phyloP scores from a whole-genome alignment of 2,113 vertebrate species.

The Xiphias gladius region DNA sequence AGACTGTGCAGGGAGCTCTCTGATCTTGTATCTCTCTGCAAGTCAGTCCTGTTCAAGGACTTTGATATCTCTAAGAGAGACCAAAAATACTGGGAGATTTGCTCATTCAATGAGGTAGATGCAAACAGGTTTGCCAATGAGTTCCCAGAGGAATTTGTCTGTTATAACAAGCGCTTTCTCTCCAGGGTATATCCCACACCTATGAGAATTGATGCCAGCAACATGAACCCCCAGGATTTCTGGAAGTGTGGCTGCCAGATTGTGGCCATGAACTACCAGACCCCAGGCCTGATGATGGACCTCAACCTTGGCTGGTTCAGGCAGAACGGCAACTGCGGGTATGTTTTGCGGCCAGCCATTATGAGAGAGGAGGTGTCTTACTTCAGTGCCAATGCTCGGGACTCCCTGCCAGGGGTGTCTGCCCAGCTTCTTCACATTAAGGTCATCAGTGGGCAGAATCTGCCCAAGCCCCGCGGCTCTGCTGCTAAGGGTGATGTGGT shows the following conservation, averaged over 20 bases:
- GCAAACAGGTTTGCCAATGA: conserved; percentile 92
- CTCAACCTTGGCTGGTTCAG: conserved; percentile 93
- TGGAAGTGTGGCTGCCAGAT: conserved; percentile 97
- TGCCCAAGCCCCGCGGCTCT: conserved; percentile 93
- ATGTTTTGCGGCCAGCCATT: conserved; percentile 91
- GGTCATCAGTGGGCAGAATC: conserved; percentile 93
- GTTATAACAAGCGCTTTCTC: conserved; percentile 93
- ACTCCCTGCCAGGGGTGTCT: conserved; percentile 91
- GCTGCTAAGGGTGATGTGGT: conserved; percentile 94
- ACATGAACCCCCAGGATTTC: conserved; percentile 96
- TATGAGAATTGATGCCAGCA: conserved; percentile 94
- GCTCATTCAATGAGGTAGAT: conserved; percentile 93
- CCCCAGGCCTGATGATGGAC: conserved; percentile 94
- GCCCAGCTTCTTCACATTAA: conserved; percentile 94
- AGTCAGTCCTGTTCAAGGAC: conserved; percentile 90
- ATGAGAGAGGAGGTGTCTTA: conserved; percentile 96
- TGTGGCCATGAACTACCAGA: conserved; percentile 95
- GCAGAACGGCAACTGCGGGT: conserved; percentile 93
- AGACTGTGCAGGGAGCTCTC: conserved; percentile 90
- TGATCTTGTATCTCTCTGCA: conserved; percentile 91
- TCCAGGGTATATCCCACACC: conserved; percentile 92
- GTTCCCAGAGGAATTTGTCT: conserved; percentile 92
- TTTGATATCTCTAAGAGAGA: conserved; percentile 88
- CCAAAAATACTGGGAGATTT: conserved; percentile 92
- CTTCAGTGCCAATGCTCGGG: conserved; percentile 93